phyloP scores from a whole-genome alignment of 2,797 vertebrate species.

The Sebastolobus altivelis region DNA sequence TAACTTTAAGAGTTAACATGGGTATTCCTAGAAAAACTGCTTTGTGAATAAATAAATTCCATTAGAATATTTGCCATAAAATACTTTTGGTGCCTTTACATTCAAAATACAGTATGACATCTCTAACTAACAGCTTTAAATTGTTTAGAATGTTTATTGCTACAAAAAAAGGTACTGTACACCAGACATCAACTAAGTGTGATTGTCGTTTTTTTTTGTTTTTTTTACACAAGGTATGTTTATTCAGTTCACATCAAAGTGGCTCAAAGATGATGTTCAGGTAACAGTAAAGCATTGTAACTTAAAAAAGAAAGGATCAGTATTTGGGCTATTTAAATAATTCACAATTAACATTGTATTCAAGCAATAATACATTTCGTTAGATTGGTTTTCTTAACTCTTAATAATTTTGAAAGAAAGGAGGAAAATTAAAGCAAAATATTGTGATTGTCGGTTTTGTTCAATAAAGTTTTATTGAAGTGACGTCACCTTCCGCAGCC shows the following conservation, averaged over 20 bases:
- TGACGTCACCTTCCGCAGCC: slow-evolving; percentile 68
- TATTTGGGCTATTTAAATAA: neutral
- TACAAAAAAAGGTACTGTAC: neutral
- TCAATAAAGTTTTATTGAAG: slow-evolving; percentile 65
- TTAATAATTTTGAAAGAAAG: slow-evolving; percentile 1
- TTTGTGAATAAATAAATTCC: neutral
- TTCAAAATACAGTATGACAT: neutral
- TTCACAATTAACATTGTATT: neutral
- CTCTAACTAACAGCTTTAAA: neutral
- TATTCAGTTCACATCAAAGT: slow-evolving; percentile 56
- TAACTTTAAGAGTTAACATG: neutral
- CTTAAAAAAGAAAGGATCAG: neutral
- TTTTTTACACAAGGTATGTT: slow-evolving; percentile 49
- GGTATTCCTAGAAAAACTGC: neutral
- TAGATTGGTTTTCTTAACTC: neutral
- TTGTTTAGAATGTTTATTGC: neutral
- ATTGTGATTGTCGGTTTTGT: neutral
- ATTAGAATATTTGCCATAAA: neutral
- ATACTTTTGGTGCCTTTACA: neutral
- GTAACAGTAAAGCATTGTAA: slow-evolving; percentile 8
- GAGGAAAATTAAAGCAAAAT: neutral
- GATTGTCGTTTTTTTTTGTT: rapidly evolving
- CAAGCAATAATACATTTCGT: neutral
- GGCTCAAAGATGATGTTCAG: slow-evolving; percentile 23
- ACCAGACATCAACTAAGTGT: neutral